These are phyloP conservation scores for Drosophila erecta DNA, from an alignment of 1,140 invertebrate species.

Conservation along the genomic window DNA sequence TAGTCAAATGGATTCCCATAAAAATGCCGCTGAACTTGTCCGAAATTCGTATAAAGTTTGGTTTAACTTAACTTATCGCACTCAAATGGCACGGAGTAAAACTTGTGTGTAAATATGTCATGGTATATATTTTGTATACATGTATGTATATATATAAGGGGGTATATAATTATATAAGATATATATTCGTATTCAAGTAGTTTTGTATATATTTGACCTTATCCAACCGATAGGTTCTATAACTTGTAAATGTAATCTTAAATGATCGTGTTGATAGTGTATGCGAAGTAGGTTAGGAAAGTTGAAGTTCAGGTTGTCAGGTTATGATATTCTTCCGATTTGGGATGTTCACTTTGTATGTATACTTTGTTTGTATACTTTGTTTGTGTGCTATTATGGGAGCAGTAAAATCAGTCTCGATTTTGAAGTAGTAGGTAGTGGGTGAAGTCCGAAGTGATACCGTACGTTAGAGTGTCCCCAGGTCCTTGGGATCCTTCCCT, in stretches of 20 bases:
- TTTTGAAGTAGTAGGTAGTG: constrained; percentile 32
- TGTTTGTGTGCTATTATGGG: neutral
- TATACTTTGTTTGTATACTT: neutral
- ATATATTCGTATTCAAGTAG: constrained; percentile 17
- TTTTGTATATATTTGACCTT: neutral
- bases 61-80: constrained; percentile 15
- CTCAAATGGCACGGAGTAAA: constrained; percentile 1
- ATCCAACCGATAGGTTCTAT: neutral
- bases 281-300: neutral
- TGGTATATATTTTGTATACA: constrained; percentile 11
- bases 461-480: neutral
- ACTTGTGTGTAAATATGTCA: constrained; percentile 4
- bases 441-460: constrained; percentile 11
- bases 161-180: constrained; percentile 26
- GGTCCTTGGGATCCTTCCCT: neutral
- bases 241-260: constrained; percentile 6
- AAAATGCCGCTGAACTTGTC: constrained; percentile 13
- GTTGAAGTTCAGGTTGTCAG: neutral
- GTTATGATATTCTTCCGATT: neutral
- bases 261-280: constrained; percentile 1
- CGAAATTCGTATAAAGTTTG: constrained; percentile 40
- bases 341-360: neutral
- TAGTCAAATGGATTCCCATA: constrained; percentile 3
- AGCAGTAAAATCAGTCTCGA: constrained; percentile 28
- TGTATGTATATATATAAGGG: constrained; percentile 24